Base-by-base conservation (phyloP, 2,797 vertebrate genomes). In the Pelochelys cantorii region DNA sequence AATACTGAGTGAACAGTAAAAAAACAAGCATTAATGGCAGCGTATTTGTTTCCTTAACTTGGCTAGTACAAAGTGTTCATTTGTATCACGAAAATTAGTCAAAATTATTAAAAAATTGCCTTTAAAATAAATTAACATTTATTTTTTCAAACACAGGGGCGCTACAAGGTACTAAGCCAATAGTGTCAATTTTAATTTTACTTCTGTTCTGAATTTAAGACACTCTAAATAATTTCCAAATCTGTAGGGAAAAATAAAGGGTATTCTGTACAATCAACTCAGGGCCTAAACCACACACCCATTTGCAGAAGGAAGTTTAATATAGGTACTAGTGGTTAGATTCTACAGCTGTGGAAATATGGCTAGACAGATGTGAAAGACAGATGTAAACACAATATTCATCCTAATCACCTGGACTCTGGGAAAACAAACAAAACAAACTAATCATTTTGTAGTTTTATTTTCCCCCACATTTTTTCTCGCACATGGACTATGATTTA, bases 401-500 rank as follows among this genome's bases (percentile, higher is more conserved):
- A 27, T 96, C 90, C 88, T 65, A 83, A 37, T 93, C 88, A 96
- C 53, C 77, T 79, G 53, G 77, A 88, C 80, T 91, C 90, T 89
- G 95, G 87, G 92, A 97, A 97, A 96, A 90, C 80, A 98, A 91
- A 97, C 96, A 96, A 94, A 97, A 92, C 87, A 96, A 97, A 85
- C 17, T n/a, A 79, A 95, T 92, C 88, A 75, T 95, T 98, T 97
- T 97, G 93, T 93, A 97, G 23, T 94, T 98, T 98, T 98, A 98
- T 98, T 98, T 96, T 85, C 92, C 85, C 92, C 94, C 93, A 84
- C 23, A 81, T 91, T 96, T 96, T 94, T 85, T 83, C 93, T 97
- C 97, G 97, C 97, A 98, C 97, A 98, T 4, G 34, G 97, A 97
- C 96, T 94, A 94, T 79, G 96, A 98, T 94, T 98, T 92, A 93